These are phyloP conservation scores for Neocrepidodera transversa DNA, from an alignment of 2,888 invertebrate species.

Conservation along the genomic window DNA sequence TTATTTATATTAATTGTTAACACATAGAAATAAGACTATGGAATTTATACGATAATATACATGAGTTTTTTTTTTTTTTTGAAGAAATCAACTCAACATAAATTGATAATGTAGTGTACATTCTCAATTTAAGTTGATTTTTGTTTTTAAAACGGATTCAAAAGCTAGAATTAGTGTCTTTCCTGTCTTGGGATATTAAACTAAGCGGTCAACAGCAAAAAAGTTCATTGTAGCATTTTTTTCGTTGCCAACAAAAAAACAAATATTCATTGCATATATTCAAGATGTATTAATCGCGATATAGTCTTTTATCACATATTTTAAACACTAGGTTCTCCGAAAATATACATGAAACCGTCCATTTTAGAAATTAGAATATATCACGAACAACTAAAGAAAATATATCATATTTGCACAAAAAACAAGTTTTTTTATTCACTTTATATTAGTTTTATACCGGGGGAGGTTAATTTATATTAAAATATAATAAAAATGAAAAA, in stretches of 20 bases:
- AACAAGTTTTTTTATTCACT: conserved; percentile 9
- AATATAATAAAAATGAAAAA: conserved; percentile 12
- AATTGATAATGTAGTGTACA: conserved; percentile 23
- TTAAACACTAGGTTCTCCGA: conserved; percentile 34
- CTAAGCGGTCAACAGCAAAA: conserved; percentile 45
- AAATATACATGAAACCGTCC: conserved; percentile 40
- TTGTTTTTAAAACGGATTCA: conserved; percentile 32
- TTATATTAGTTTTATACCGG: conserved; percentile 7
- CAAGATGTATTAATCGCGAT: conserved; percentile 51
- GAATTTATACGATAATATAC: conserved; percentile 42
- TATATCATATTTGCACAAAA: conserved; percentile 12
- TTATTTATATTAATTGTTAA: conserved; percentile 49
- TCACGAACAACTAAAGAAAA: conserved; percentile 36
- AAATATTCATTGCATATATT: conserved; percentile 53
- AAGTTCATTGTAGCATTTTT: conserved; percentile 53
- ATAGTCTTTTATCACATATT: conserved; percentile 48
- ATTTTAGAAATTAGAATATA: conserved; percentile 27
- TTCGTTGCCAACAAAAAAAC: conserved; percentile 57
- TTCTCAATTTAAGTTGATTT: conserved; percentile 16
- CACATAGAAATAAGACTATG: conserved; percentile 57
- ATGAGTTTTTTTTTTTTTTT: conserved; percentile 26
- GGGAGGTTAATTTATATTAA: conserved; percentile 5
- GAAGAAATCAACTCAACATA: conserved; percentile 28
- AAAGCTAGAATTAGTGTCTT: conserved; percentile 37
- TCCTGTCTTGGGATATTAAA: conserved; percentile 29